These are phyloP conservation scores for Phymatocera aterrima DNA, from an alignment of 2,888 invertebrate species.

Conservation along the genomic window DNA sequence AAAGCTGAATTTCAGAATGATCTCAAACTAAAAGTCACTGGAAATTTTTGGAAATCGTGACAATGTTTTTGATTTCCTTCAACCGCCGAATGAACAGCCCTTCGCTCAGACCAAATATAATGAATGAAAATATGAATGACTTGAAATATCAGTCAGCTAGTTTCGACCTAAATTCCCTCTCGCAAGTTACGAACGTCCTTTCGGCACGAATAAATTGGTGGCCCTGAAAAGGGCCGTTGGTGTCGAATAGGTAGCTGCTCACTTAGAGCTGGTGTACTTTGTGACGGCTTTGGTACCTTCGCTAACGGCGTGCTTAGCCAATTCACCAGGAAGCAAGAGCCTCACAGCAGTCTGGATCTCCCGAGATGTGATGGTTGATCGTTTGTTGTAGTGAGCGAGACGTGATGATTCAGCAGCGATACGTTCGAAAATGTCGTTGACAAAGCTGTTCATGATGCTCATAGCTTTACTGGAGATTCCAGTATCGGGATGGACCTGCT, in stretches of 20 bases:
- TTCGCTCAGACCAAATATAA: background rate
- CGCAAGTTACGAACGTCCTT: background rate
- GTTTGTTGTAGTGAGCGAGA: constrained; percentile 64
- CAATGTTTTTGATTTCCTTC: no score
- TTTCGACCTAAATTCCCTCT: background rate
- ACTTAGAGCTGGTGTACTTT: constrained; percentile 77
- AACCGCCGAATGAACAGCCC: no score
- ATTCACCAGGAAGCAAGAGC: constrained; percentile 83
- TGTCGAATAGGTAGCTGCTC: constrained; percentile 8
- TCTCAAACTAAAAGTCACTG: no score
- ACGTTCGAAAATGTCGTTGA: constrained; percentile 65
- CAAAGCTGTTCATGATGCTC: constrained; percentile 77
- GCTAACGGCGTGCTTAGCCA: constrained; percentile 83
- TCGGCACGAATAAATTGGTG: constrained; percentile 14
- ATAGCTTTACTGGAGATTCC: constrained; percentile 77
- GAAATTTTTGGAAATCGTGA: no score
- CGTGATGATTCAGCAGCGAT: constrained; percentile 64
- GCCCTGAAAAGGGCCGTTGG: constrained; percentile 45
- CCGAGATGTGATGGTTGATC: constrained; percentile 81
- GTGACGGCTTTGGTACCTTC: constrained; percentile 82
- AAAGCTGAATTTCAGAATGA: no score
- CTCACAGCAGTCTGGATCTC: constrained; percentile 84
- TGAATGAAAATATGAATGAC: background rate
- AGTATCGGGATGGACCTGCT: constrained; percentile 78
- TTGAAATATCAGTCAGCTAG: background rate